Evolutionary conservation across 2,888 invertebrate species (phyloP).

Genomic region (Arrhopalites spinosus): DNA sequence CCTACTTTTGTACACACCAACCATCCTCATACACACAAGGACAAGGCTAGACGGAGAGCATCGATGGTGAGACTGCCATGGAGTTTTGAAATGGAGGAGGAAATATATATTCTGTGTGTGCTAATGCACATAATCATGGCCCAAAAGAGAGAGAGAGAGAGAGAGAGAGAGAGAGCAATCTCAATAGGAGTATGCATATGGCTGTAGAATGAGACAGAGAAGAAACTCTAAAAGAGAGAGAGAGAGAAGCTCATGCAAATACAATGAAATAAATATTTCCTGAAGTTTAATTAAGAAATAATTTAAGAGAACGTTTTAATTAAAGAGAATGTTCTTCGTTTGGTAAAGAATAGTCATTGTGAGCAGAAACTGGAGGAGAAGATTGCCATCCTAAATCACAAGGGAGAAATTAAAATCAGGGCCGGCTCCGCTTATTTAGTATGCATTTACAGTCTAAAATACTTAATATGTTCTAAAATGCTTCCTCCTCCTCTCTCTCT

Average conservation of each 20-base stretch:
- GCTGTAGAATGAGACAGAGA: neutral
- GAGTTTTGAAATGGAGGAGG: neutral
- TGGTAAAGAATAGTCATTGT: conserved; percentile 27
- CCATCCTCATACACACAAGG: too few relatives aligned
- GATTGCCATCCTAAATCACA: conserved; percentile 42
- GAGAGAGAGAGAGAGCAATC: neutral
- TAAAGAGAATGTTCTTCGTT: conserved; percentile 41
- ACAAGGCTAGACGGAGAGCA: too few relatives aligned
- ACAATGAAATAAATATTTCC: conserved; percentile 49
- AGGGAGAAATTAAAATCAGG: conserved; percentile 45
- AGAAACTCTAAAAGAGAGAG: conserved; percentile 17
- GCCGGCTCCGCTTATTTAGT: conserved; percentile 26
- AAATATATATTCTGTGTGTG: conserved; percentile 36
- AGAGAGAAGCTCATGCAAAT: conserved; percentile 25
- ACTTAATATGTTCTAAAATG: conserved; percentile 19
- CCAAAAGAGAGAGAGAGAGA: neutral
- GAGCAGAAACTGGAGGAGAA: conserved; percentile 38
- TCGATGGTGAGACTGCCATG: neutral
- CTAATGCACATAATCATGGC: conserved; percentile 27
- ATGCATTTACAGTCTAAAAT: conserved; percentile 14
- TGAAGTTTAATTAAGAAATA: conserved; percentile 53
- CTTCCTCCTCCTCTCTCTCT: conserved; percentile 3
- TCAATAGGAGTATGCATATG: neutral
- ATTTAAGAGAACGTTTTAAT: conserved; percentile 51
- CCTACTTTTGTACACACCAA: conserved; percentile 10